Evolutionary conservation across 2,888 invertebrate species (phyloP), one percentile per base, ranked within the genome.

Genomic region (Kryphioiulus occultus): DNA sequence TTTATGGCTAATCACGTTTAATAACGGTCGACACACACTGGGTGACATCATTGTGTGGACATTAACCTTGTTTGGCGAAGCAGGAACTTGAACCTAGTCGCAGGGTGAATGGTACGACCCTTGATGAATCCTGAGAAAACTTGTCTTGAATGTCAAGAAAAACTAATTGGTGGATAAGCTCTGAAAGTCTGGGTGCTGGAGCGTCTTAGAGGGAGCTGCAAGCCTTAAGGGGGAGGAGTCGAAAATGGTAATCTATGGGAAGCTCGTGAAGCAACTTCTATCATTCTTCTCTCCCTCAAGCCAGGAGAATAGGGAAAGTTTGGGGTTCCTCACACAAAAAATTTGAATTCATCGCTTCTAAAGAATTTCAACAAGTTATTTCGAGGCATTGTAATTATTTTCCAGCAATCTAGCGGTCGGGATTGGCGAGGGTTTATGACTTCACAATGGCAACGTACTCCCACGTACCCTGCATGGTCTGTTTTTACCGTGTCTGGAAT

Each of bases 11-110:
- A 59, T 59, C 59, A 59, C 59, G 59, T 59, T 59, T 59, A 47
- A 47, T 47, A 47, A 47, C 47, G 47, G 47, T 47, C 47, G 47
- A 12, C 59, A 59, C 59, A 59, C 59, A 59, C 59, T 59, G n/a
- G 59, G 59, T n/a, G 59, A 59, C 59, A 59, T 59, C 59, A 59
- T 59, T 59, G 59, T 59, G 59, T 59, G 59, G 59, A 59, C 59
- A 59, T 59, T 59, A 59, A 59, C 59, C 59, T 59, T 59, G 59
- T 59, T 59, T 59, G 59, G 9, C 59, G n/a, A 59, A 59, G 59
- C 59, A 59, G 59, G 59, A 59, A 59, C 59, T 59, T 59, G 59
- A 59, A 59, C 59, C 59, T 59, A n/a, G n/a, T 59, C 53, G 4
- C 59, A n/a, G 19, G 5, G 59, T 59, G 19, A 59, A 59, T 59